Percentiles rank a stretch among this genome's conserved stretches.
Evolutionary conservation across 2,888 invertebrate genomes (phyloP).

Genomic region (Agriopis aurantiaria): DNA sequence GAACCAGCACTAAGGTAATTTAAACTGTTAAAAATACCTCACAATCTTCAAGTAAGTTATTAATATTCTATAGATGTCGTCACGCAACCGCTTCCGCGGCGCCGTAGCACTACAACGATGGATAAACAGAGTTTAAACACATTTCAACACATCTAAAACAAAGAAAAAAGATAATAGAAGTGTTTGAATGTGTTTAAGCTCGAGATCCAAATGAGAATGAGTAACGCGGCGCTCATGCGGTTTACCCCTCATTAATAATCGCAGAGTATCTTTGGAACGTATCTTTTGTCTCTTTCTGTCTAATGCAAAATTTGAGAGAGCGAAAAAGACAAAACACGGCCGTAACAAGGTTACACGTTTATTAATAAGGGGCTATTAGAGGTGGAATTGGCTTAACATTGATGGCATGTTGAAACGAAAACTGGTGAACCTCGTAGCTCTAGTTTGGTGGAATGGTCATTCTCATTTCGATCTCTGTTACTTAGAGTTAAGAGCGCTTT

Average conservation of each 20-base stretch:
- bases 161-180: slow-evolving; percentile 16
- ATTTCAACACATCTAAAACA: slow-evolving; percentile 20
- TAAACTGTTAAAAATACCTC: neutral
- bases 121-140: slow-evolving; percentile 42
- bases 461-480: slow-evolving; percentile 78
- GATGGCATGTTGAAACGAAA: slow-evolving; percentile 55
- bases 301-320: neutral
- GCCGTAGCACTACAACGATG: slow-evolving; percentile 47
- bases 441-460: slow-evolving; percentile 72
- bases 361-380: slow-evolving; percentile 6
- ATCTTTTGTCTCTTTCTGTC: slow-evolving; percentile 5
- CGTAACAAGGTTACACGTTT: neutral
- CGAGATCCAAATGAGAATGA: slow-evolving; percentile 84
- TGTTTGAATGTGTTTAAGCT: slow-evolving; percentile 61
- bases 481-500: slow-evolving; percentile 58
- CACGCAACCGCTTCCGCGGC: slow-evolving; percentile 46
- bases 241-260: slow-evolving; percentile 1
- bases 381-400: slow-evolving; percentile 49
- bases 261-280: neutral
- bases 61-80: slow-evolving; percentile 43
- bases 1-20: neutral
- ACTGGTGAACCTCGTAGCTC: slow-evolving; percentile 51
- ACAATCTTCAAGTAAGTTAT: slow-evolving; percentile 16
- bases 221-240: slow-evolving; percentile 36
- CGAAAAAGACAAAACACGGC: neutral